phyloP scores from a whole-genome alignment of 2,113 vertebrate genomes.

The Rissa tridactyla region DNA sequence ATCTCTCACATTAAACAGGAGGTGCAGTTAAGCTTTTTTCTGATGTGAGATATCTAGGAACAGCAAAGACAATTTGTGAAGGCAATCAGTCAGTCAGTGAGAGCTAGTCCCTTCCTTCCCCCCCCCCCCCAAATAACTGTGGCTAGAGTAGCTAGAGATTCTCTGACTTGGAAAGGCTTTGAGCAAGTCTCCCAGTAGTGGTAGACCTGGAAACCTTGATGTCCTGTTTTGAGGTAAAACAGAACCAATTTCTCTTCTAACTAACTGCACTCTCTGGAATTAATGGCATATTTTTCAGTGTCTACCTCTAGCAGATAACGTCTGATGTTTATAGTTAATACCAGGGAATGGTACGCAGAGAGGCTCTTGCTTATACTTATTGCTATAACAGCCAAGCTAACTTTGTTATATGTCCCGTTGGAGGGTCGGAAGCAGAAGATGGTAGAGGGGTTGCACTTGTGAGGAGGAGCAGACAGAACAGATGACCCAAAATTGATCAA shows the following conservation, averaged over 20 bases:
- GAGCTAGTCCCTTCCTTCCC: background rate
- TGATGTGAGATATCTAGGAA: background rate
- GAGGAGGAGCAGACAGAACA: background rate
- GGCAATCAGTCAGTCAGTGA: background rate
- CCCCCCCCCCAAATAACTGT: background rate
- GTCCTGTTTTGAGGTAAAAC: background rate
- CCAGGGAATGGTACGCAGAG: background rate
- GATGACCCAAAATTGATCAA: background rate
- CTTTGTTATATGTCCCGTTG: background rate
- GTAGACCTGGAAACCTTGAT: background rate
- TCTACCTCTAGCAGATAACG: background rate
- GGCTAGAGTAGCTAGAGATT: background rate
- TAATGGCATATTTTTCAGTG: background rate
- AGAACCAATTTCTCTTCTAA: background rate
- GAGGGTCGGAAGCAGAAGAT: background rate
- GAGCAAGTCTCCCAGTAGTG: background rate
- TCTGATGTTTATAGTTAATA: background rate
- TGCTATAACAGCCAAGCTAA: background rate
- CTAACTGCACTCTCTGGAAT: background rate
- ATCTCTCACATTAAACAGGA: background rate
- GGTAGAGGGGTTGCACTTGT: background rate
- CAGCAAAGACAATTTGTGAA: background rate
- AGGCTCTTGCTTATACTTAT: background rate
- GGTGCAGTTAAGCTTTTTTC: background rate
- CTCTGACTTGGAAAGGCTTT: background rate